Base-by-base conservation (phyloP, 2,888 invertebrate genomes). In the Drosophila kambysellisi region DNA sequence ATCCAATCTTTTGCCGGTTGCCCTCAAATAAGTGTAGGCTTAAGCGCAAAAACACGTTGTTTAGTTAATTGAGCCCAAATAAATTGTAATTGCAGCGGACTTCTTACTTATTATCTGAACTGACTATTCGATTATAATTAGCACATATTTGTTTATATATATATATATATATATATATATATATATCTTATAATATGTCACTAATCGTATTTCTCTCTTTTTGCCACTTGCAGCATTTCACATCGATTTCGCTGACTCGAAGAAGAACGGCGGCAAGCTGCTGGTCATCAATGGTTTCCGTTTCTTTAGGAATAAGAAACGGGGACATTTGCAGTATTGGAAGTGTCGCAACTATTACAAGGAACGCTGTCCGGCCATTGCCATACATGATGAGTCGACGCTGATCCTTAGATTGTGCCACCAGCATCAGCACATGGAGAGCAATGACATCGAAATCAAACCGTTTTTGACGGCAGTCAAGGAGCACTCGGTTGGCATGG, bases 261-360 rank as follows among this genome's bases (percentile, higher is more conserved):
- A 93, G 82, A 93, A 93, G 82, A 93, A 93, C 68, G 93, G 93
- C 51, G 93, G 93, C 51, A 92, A 93, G 79, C 70, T 93, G 43
- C 81, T 93, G 62, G 93, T 93, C 3, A 92, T 93, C 50, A 93
- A 93, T 82, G 93, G 93, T 11, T 93, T 93, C 70, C 89, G 93
- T 12, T 93, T 93, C 83, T 93, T 93, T 72, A 91, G 93, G 29
- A 93, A 93, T 70, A 92, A 93, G 69, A 93, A 93, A 61, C 92
- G 93, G 25, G 93, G 93, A 0, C 90, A 92, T 6, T 81, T 92
- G 41, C 93, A 93, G 76, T 93, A 93, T 70, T 93, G 93, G 93
- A 93, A 93, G 73, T 93, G 93, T 70, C 93, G 93, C 56, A 92
- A 93, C 66, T 93, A 93, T 66, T 93, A 93, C 60, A 93, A 93